Conservation (phyloP, 2,113 vertebrate genomes). For the Zingel zingel region DNA sequence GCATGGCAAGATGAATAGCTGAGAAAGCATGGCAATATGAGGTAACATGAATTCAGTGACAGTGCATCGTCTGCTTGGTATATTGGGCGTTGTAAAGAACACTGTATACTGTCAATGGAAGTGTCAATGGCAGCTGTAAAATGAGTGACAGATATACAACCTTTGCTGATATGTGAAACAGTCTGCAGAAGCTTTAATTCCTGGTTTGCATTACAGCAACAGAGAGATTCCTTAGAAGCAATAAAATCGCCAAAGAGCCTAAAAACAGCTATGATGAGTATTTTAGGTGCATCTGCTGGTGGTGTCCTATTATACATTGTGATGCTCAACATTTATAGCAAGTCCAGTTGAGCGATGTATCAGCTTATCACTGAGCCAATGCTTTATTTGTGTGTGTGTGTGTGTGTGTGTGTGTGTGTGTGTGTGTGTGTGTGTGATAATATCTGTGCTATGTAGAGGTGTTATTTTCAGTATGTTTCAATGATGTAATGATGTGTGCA, state of each 20-base stretch:
- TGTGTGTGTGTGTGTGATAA: constrained; percentile 7
- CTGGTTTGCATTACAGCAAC: background rate
- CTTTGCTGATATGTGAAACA: background rate
- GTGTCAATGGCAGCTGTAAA: background rate
- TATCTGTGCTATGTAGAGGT: background rate
- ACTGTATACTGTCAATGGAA: background rate
- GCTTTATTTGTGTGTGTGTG: constrained; percentile 8
- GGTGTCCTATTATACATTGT: constrained; percentile 24
- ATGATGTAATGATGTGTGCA: constrained; percentile 30
- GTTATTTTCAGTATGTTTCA: constrained; percentile 29
- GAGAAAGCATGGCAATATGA: constrained; percentile 8
- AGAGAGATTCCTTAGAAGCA: background rate
- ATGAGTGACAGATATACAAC: background rate
- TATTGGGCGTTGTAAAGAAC: background rate
- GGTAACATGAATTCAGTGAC: background rate
- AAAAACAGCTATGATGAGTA: constrained; percentile 4
- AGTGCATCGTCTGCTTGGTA: background rate
- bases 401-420: background rate
- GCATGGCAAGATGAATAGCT: constrained; percentile 11
- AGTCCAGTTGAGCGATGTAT: constrained; percentile 16
- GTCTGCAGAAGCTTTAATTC: background rate
- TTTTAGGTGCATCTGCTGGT: constrained; percentile 2
- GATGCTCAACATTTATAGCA: constrained; percentile 41
- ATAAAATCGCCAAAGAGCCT: background rate
- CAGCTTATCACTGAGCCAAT: background rate